Conservation (phyloP, 2,797 vertebrate genomes). For the Microctenopoma steveboyesi region DNA sequence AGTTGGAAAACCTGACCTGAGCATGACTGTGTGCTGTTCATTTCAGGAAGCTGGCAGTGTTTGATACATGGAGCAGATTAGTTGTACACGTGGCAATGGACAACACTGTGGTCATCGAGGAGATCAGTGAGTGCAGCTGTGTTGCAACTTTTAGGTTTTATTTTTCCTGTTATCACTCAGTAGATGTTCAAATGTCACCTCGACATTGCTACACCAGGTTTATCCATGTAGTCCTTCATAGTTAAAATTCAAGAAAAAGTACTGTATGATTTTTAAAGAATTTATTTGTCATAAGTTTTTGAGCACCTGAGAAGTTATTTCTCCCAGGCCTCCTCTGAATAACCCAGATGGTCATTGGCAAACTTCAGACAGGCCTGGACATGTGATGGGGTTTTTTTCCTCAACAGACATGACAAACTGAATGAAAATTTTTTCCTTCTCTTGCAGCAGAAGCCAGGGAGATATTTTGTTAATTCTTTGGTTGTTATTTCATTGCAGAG, state of each 20-base stretch:
- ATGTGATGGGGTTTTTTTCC: background rate
- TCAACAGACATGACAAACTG: background rate
- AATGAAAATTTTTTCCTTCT: background rate
- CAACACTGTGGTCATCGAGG: slow-evolving; percentile 98
- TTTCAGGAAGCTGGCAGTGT: slow-evolving; percentile 92
- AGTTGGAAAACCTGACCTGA: background rate
- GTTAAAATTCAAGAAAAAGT: too few relatives aligned
- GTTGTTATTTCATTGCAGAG: slow-evolving; percentile 74
- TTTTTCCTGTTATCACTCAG: background rate
- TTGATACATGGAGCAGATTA: slow-evolving; percentile 95
- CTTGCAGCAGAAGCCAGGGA: background rate
- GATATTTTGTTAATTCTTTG: background rate
- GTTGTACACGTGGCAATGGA: slow-evolving; percentile 99
- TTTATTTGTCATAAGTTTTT: too few relatives aligned
- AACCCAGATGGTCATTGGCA: too few relatives aligned
- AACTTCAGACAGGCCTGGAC: too few relatives aligned
- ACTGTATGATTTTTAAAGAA: too few relatives aligned
- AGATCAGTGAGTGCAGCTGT: slow-evolving; percentile 90
- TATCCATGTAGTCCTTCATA: background rate
- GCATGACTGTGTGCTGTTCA: slow-evolving; percentile 22
- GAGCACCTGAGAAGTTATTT: too few relatives aligned
- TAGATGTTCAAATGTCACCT: slow-evolving; percentile 12
- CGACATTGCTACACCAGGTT: background rate
- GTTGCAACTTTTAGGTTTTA: background rate
- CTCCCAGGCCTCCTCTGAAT: too few relatives aligned